These are phyloP conservation scores for Thinocorus orbignyianus DNA, from an alignment of 2,113 vertebrate genomes.

Conservation along the genomic window DNA sequence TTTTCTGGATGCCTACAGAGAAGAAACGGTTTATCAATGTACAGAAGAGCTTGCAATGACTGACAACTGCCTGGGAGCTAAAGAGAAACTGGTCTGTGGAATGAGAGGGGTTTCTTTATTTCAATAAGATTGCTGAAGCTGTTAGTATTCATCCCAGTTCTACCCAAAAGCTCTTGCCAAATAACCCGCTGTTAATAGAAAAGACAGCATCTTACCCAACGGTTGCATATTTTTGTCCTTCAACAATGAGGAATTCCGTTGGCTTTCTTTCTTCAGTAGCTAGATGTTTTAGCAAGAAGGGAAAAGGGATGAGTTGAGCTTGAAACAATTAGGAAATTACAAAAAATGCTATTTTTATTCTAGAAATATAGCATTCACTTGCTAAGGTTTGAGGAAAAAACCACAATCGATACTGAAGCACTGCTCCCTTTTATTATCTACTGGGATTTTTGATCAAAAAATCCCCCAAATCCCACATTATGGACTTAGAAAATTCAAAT, in stretches of 20 bases:
- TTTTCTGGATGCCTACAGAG: not conserved
- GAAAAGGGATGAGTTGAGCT: not conserved
- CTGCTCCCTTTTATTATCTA: not conserved
- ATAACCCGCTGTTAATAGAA: not conserved
- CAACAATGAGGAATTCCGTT: conserved; percentile 86
- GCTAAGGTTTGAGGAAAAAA: not conserved
- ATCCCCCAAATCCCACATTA: not conserved
- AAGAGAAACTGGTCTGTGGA: not conserved
- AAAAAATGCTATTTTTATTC: not conserved
- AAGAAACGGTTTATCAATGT: not conserved
- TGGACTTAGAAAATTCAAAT: not conserved
- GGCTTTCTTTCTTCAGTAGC: conserved; percentile 88
- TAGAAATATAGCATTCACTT: not conserved
- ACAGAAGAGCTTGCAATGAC: not conserved
- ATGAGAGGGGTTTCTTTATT: not conserved
- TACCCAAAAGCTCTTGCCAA: not conserved
- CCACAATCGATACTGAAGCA: not conserved
- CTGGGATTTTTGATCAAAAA: not conserved
- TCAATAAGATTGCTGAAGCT: not conserved
- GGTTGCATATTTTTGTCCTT: conserved; percentile 92
- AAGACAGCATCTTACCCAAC: conserved; percentile 83
- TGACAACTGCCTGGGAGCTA: not conserved
- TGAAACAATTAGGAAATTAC: not conserved
- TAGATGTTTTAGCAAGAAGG: conserved; percentile 60
- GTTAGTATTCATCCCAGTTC: conserved; percentile 2